Conservation (phyloP, 2,888 invertebrate species). For the Drosophila sordidula region DNA sequence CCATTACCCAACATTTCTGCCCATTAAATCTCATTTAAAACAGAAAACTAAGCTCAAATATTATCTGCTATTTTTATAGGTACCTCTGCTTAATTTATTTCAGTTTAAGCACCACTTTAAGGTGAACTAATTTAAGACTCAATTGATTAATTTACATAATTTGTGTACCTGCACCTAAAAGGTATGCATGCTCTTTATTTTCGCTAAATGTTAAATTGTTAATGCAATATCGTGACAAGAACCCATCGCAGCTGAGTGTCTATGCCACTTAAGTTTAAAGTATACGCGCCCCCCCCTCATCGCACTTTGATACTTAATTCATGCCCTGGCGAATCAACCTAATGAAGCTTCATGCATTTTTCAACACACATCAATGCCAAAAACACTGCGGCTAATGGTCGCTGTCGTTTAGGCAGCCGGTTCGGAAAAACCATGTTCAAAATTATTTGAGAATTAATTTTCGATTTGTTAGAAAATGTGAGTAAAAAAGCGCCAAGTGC, state of each 20-base stretch:
- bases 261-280: conserved; percentile 17
- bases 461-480: conserved; percentile 69
- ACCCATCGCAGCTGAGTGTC: conserved; percentile 5
- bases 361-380: conserved; percentile 48
- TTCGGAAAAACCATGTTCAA: conserved; percentile 58
- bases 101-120: too few relatives aligned
- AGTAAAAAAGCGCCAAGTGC: conserved; percentile 18
- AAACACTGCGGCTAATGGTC: conserved; percentile 41
- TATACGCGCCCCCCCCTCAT: background rate
- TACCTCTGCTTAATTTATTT: too few relatives aligned
- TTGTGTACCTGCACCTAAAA: background rate
- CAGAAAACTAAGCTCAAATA: too few relatives aligned
- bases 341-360: conserved; percentile 75
- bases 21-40: too few relatives aligned
- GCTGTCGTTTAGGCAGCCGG: conserved; percentile 50
- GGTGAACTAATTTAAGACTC: background rate
- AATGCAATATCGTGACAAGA: conserved; percentile 10
- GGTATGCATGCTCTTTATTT: background rate
- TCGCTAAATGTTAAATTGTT: conserved; percentile 5
- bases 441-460: conserved; percentile 81
- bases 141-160: background rate
- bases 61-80: too few relatives aligned
- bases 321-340: conserved; percentile 11
- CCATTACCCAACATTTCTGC: too few relatives aligned
- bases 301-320: background rate